Evolutionary conservation across 2,113 vertebrate species (phyloP).

Genomic region (Pluvianellus socialis): DNA sequence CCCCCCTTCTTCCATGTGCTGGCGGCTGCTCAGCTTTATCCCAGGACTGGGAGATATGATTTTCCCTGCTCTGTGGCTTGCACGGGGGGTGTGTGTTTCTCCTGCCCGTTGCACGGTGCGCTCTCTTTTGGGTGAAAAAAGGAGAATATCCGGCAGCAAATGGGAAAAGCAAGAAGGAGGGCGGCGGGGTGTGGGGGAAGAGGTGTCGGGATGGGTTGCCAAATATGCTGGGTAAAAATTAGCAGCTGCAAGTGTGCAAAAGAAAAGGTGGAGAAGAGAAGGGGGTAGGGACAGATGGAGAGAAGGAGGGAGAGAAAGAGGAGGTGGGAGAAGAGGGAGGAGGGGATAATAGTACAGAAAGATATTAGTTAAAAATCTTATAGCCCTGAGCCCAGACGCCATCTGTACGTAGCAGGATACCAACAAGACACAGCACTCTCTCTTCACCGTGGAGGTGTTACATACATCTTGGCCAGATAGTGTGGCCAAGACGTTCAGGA

Average conservation of each 20-base stretch:
- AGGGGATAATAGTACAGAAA: constrained; percentile 48
- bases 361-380: constrained; percentile 16
- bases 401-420: not conserved
- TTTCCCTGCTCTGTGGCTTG: not conserved
- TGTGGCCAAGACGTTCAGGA: not conserved
- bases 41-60: not conserved
- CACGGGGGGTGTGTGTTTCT: not conserved
- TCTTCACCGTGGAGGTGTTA: not conserved
- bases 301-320: constrained; percentile 67
- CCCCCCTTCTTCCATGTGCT: fast-evolving
- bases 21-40: not conserved
- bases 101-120: not conserved
- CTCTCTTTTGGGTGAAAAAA: not conserved
- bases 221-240: constrained; percentile 68
- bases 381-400: constrained; percentile 1
- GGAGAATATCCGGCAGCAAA: not conserved
- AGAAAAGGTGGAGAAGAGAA: constrained; percentile 59
- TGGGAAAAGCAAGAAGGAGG: not conserved
- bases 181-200: constrained; percentile 14
- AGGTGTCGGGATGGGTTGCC: constrained; percentile 69
- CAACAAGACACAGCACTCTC: not conserved
- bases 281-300: constrained; percentile 74
- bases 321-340: constrained; percentile 62
- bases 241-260: constrained; percentile 71
- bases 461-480: not conserved